These are phyloP conservation scores for Tiaroga cobitis DNA, from an alignment of 2,797 vertebrate species.

Conservation along the genomic window DNA sequence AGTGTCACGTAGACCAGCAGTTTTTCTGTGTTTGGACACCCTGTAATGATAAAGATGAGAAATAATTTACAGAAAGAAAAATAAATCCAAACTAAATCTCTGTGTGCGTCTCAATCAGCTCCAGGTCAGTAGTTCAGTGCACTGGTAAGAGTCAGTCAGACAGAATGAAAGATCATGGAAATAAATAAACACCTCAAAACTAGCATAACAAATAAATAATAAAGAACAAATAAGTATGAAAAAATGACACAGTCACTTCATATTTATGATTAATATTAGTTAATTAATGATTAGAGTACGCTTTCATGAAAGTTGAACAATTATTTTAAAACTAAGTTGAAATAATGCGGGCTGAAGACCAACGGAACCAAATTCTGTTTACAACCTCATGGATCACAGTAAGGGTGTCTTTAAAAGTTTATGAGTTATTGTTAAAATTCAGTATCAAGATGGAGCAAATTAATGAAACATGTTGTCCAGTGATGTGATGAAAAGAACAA, in stretches of 20 bases:
- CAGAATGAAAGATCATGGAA: no score
- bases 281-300: not conserved
- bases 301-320: not conserved
- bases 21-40: not conserved
- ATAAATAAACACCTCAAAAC: no score
- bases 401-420: no score
- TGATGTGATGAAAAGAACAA: no score
- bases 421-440: no score
- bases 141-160: not conserved
- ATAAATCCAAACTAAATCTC: not conserved
- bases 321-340: not conserved
- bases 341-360: no score
- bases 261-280: not conserved
- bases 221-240: no score
- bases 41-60: not conserved
- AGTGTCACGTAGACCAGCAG: not conserved
- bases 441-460: no score
- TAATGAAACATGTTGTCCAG: no score
- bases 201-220: not conserved
- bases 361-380: no score
- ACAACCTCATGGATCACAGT: no score
- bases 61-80: not conserved
- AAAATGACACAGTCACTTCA: not conserved
- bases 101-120: not conserved
- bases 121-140: not conserved